Evolutionary conservation across 2,797 vertebrate species (phyloP), one percentile per base, ranked within the genome.

Genomic region (Sebastes minor): DNA sequence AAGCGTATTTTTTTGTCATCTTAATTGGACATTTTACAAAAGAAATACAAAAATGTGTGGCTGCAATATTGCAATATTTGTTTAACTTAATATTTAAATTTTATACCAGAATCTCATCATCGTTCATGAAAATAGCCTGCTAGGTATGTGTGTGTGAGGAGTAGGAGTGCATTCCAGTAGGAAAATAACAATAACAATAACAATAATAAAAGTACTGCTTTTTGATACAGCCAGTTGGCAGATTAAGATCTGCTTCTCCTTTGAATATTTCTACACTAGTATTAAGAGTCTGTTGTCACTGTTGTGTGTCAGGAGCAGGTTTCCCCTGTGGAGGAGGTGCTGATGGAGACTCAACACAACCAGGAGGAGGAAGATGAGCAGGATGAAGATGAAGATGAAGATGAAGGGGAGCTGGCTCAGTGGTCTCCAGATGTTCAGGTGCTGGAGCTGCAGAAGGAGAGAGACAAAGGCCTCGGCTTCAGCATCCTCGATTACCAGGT

Each of bases 401-500:
- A 91, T 4, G 97, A 97, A 22, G 97, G 89, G 9, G 98, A 99
- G 78, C 90, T 99, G 89, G 97, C 98, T 6, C 88, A 98, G 8
- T 99, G 98, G 98, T 97, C 97, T 88, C 92, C 96, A 23, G 96
- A 98, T 22, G 91, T 98, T 83, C 96, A 96, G 84, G 72, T 95
- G 82, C 83, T 99, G 81, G 94, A 97, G 87, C 93, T 99, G 71
- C 92, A 96, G 78, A 99, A 99, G 86, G 97, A 92, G 67, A 38
- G 93, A 76, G 95, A 92, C 23, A 95, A 94, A 83, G 97, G 98
- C 33, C 95, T 99, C 9, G 98, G 98, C 87, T 99, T 99, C 96
- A 99, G 98, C 94, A 97, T 99, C 94, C 95, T 99, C 65, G 98
- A 99, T 86, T 99, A 99, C 85, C 98, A 99, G 98, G 98, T 99